phyloP scores from a whole-genome alignment of 2,888 invertebrate genomes.

The Thecocarcelia acutangulata region DNA sequence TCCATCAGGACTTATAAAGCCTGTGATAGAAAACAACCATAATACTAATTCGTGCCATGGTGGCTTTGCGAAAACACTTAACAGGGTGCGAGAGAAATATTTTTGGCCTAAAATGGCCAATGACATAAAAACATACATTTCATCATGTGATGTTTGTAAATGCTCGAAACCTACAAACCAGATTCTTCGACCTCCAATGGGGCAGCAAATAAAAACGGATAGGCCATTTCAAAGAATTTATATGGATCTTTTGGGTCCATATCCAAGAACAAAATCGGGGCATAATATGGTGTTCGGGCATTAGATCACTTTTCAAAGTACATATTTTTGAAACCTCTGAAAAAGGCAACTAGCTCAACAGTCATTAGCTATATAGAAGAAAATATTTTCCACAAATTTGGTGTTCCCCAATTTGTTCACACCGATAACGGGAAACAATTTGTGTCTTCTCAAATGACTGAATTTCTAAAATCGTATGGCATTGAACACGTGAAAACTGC shows the following conservation, averaged over 20 bases:
- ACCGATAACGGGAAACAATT: not conserved
- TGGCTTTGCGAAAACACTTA: not conserved
- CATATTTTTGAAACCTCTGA: too few relatives aligned
- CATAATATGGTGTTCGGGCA: too few relatives aligned
- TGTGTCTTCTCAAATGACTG: too few relatives aligned
- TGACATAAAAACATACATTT: not conserved
- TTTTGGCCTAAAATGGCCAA: too few relatives aligned
- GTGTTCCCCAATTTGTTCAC: not conserved
- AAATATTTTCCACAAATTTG: too few relatives aligned
- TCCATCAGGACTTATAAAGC: not conserved
- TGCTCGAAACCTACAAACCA: not conserved
- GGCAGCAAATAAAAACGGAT: not conserved
- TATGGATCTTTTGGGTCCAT: too few relatives aligned
- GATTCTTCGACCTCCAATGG: not conserved
- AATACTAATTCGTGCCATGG: not conserved
- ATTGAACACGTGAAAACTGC: constrained; percentile 57
- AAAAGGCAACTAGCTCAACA: too few relatives aligned
- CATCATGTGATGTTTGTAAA: not conserved
- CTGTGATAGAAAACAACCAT: not conserved
- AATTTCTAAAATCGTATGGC: constrained; percentile 61
- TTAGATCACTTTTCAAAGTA: too few relatives aligned
- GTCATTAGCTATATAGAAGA: not conserved
- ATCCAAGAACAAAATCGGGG: too few relatives aligned
- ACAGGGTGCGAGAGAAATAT: too few relatives aligned
- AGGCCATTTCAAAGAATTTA: not conserved